Evolutionary conservation across 2,113 vertebrate genomes (phyloP).

Genomic region (Coreoperca whiteheadi): DNA sequence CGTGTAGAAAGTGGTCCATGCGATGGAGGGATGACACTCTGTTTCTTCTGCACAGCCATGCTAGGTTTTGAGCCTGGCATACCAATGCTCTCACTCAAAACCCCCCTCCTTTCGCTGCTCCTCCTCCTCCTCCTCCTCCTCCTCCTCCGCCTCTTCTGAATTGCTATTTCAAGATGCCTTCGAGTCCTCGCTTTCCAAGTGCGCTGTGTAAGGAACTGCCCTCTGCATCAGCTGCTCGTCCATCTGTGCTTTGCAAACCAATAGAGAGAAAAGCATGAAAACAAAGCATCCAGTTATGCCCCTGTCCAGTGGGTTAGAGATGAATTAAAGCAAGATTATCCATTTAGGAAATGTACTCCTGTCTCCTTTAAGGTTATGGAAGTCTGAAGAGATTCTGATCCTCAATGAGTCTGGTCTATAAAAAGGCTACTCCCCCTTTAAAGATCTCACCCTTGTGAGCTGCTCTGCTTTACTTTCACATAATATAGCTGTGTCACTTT

Average conservation of each 20-base stretch:
- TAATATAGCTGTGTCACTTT: constrained; percentile 76
- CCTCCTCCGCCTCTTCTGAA: constrained; percentile 57
- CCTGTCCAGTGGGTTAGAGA: constrained; percentile 1
- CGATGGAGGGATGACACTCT: constrained; percentile 69
- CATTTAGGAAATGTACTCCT: not conserved
- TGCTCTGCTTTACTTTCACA: constrained; percentile 76
- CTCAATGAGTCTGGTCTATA: constrained; percentile 41
- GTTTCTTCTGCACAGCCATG: constrained; percentile 80
- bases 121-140: constrained; percentile 17
- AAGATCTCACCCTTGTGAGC: constrained; percentile 72
- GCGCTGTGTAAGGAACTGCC: constrained; percentile 35
- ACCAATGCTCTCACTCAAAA: constrained; percentile 55
- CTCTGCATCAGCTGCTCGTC: constrained; percentile 71
- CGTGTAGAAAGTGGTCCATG: constrained; percentile 66
- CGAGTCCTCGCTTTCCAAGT: constrained; percentile 53
- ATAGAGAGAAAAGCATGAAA: constrained; percentile 13
- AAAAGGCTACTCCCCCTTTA: constrained; percentile 65
- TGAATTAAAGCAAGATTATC: constrained; percentile 9
- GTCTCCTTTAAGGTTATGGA: constrained; percentile 31
- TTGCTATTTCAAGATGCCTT: constrained; percentile 79
- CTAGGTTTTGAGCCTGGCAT: constrained; percentile 68
- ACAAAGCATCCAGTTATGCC: constrained; percentile 27
- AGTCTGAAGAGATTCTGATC: constrained; percentile 41
- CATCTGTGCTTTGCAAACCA: constrained; percentile 58
- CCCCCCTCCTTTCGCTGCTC: constrained; percentile 17